These are phyloP conservation scores for Melinaea menophilus DNA, from an alignment of 2,888 invertebrate genomes.

Conservation along the genomic window DNA sequence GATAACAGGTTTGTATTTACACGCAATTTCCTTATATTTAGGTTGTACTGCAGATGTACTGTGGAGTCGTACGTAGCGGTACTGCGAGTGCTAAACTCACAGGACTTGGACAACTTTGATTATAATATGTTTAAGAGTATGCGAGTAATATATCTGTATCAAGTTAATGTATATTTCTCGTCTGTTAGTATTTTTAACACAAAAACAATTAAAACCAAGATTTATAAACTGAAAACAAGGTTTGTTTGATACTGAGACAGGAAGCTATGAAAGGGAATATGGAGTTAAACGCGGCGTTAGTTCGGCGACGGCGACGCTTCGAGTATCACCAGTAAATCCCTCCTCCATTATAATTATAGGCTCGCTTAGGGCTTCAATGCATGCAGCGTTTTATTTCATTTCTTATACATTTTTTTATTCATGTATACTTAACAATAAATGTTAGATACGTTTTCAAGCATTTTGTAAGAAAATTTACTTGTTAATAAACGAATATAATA, in stretches of 20 bases:
- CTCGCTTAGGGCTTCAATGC: constrained; percentile 23
- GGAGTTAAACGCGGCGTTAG: constrained; percentile 40
- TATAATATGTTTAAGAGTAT: no score
- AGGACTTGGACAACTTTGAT: no score
- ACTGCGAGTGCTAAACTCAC: no score
- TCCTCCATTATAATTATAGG: constrained; percentile 51
- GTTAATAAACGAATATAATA: no score
- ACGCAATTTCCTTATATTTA: no score
- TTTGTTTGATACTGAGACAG: constrained; percentile 32
- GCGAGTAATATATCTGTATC: no score
- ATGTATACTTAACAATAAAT: no score
- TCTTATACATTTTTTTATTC: neutral
- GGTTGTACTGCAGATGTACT: no score
- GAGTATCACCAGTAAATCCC: constrained; percentile 55
- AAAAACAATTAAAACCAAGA: neutral
- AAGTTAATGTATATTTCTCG: neutral
- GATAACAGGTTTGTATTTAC: no score
- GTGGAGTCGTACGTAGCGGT: no score
- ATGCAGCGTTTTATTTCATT: neutral
- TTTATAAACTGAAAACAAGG: constrained; percentile 12
- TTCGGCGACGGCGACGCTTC: constrained; percentile 42
- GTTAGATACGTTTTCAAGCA: no score
- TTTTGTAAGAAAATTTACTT: no score
- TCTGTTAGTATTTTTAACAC: neutral
- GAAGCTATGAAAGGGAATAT: constrained; percentile 45